A percentile compares a stretch with the other conserved stretches of the same genome.
Conservation (phyloP, 2,113 vertebrate species). For the Meriones unguiculatus region DNA sequence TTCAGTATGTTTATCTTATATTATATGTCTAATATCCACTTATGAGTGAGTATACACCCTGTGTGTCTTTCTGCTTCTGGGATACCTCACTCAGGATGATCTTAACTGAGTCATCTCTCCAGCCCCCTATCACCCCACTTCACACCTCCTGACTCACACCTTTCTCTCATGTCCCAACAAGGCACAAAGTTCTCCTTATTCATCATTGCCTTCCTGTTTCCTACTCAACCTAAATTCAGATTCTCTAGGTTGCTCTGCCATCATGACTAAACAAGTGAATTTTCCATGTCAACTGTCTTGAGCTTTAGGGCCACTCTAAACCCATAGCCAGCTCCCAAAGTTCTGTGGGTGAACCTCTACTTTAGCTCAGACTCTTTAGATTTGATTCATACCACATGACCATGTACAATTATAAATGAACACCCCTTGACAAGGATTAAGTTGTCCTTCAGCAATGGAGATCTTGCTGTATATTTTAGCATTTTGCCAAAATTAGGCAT, state of each 20-base stretch:
- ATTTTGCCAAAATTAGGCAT: neutral
- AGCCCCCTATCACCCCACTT: neutral
- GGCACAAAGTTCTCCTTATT: neutral
- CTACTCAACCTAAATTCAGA: neutral
- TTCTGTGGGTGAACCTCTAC: neutral
- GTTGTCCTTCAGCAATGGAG: neutral
- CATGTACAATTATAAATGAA: neutral
- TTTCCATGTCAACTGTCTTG: neutral
- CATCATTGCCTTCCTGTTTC: neutral
- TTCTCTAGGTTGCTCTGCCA: neutral
- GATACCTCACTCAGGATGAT: too few relatives aligned
- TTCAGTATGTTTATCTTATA: too few relatives aligned
- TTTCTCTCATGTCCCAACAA: neutral
- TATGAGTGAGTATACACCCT: too few relatives aligned
- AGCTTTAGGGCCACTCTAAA: neutral
- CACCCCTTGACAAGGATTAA: neutral
- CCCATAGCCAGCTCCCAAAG: neutral
- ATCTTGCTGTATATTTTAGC: slow-evolving; percentile 20
- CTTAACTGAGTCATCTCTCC: neutral
- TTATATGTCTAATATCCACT: too few relatives aligned
- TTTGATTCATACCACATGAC: neutral
- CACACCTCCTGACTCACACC: neutral
- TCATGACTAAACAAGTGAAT: neutral
- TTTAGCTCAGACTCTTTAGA: neutral
- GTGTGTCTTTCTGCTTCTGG: too few relatives aligned